phyloP scores from a whole-genome alignment of 2,888 invertebrate genomes.

The Linnaemya tessellans region DNA sequence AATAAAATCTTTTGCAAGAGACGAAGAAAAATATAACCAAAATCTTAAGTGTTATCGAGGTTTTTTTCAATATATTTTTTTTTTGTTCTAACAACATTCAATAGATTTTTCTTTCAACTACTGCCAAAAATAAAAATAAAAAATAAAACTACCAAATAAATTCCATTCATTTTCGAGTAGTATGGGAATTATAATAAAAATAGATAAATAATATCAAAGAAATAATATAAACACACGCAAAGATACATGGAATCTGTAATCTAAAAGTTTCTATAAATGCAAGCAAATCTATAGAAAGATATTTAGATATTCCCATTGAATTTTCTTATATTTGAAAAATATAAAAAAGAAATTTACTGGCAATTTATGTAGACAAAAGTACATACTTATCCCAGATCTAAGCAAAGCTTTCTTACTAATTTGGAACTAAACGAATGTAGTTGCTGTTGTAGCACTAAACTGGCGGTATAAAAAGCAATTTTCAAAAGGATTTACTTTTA shows the following conservation, averaged over 20 bases:
- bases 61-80: slow-evolving; percentile 31
- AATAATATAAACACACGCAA: slow-evolving; percentile 12
- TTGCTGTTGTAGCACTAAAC: slow-evolving; percentile 12
- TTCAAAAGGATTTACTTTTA: slow-evolving; percentile 55
- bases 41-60: slow-evolving; percentile 68
- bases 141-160: slow-evolving; percentile 56
- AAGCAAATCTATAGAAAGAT: slow-evolving; percentile 44
- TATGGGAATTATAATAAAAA: slow-evolving; percentile 60
- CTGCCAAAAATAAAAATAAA: slow-evolving; percentile 1
- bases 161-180: slow-evolving; percentile 47
- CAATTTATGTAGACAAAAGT: slow-evolving; percentile 63
- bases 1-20: slow-evolving; percentile 32
- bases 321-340: slow-evolving; percentile 34
- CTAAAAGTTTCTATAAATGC: slow-evolving; percentile 62
- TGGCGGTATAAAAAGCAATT: slow-evolving; percentile 46
- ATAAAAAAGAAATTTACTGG: slow-evolving; percentile 25
- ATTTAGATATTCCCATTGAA: slow-evolving; percentile 55
- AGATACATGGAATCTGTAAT: slow-evolving; percentile 54
- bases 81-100: slow-evolving; percentile 9
- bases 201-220: slow-evolving; percentile 47
- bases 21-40: slow-evolving; percentile 37
- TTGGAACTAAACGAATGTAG: slow-evolving; percentile 47
- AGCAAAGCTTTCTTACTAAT: slow-evolving; percentile 64
- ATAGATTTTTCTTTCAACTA: slow-evolving; percentile 20
- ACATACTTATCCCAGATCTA: slow-evolving; percentile 63